phyloP scores from a whole-genome alignment of 2,888 invertebrate genomes.

The Lomographa bimaculata region DNA sequence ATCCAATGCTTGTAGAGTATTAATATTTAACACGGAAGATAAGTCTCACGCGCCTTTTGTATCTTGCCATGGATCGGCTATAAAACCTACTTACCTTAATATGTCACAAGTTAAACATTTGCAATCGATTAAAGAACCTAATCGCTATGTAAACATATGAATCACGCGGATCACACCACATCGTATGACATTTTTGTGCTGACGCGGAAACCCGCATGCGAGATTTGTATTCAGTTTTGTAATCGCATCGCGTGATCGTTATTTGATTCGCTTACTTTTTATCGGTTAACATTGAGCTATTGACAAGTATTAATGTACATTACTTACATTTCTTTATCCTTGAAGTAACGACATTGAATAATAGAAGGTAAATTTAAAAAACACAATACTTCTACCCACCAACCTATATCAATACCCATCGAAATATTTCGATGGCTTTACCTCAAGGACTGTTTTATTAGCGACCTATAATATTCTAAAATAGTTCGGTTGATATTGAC shows the following conservation, averaged over 20 bases:
- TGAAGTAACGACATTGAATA: constrained; percentile 8
- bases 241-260: constrained; percentile 26
- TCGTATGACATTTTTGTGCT: constrained; percentile 38
- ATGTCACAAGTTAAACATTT: no score
- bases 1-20: no score
- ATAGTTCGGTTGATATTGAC: no score
- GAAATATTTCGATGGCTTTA: constrained; percentile 4
- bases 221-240: constrained; percentile 28
- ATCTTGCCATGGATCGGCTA: no score
- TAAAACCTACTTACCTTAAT: no score
- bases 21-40: no score
- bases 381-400: no score
- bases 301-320: constrained; percentile 8
- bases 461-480: no score
- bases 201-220: constrained; percentile 20
- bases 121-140: no score
- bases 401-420: no score
- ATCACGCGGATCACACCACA: constrained; percentile 17
- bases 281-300: constrained; percentile 16
- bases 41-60: no score
- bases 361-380: background rate
- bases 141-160: constrained; percentile 5
- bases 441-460: constrained; percentile 4
- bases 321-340: constrained; percentile 9
- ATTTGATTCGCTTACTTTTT: constrained; percentile 21